Evolutionary conservation across 2,888 invertebrate species (phyloP).

Genomic region (Anorthoa munda): DNA sequence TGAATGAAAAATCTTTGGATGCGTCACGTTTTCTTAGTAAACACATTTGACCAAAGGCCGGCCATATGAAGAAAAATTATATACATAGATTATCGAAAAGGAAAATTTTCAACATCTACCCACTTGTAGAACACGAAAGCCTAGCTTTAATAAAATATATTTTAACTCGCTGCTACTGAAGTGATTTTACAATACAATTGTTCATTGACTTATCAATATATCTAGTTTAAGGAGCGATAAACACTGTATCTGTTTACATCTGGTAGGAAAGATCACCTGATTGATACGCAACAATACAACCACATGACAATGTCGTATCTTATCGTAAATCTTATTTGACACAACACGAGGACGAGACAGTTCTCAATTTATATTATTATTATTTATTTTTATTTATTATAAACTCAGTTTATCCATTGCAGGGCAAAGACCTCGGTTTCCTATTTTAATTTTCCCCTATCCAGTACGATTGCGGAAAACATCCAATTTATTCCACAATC

Average conservation of each 20-base stretch:
- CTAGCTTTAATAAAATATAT: slow-evolving; percentile 42
- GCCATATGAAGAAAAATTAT: slow-evolving; percentile 12
- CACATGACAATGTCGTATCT: slow-evolving; percentile 79
- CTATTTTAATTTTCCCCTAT: not conserved
- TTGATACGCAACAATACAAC: slow-evolving; percentile 72
- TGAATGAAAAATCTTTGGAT: slow-evolving; percentile 15
- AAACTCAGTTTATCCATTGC: slow-evolving; percentile 1
- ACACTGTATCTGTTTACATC: slow-evolving; percentile 69
- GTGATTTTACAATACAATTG: slow-evolving; percentile 69
- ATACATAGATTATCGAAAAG: slow-evolving; percentile 18
- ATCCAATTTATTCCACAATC: not conserved
- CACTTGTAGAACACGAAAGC: slow-evolving; percentile 13
- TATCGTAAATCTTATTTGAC: slow-evolving; percentile 70
- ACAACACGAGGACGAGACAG: slow-evolving; percentile 62
- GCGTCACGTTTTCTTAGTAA: slow-evolving; percentile 8
- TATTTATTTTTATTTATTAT: slow-evolving; percentile 11
- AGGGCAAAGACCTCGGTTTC: not conserved
- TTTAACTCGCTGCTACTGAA: slow-evolving; percentile 63
- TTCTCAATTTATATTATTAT: slow-evolving; percentile 22
- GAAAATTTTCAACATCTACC: slow-evolving; percentile 41
- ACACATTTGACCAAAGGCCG: slow-evolving; percentile 10
- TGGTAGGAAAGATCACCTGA: slow-evolving; percentile 77
- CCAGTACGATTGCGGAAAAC: not conserved
- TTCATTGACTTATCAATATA: slow-evolving; percentile 65
- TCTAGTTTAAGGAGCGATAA: slow-evolving; percentile 68